These are phyloP conservation scores for Sturnira hondurensis DNA, from an alignment of 2,113 vertebrate species.

Conservation along the genomic window DNA sequence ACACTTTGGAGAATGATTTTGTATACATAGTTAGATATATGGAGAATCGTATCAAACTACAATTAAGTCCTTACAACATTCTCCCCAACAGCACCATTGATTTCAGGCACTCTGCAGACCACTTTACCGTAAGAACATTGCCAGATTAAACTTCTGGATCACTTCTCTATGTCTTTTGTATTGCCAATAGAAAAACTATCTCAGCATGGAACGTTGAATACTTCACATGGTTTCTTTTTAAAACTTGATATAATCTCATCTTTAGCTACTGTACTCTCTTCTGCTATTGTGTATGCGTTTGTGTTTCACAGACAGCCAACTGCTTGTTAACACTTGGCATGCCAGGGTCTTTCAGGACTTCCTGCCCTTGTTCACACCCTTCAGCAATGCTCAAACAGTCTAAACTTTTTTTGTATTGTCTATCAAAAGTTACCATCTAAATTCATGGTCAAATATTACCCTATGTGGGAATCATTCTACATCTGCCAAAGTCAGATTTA, in stretches of 20 bases:
- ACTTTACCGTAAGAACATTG: not conserved
- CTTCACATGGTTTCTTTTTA: not conserved
- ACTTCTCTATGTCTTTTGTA: not conserved
- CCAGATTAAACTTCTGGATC: not conserved
- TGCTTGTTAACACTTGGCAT: not conserved
- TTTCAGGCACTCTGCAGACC: not conserved
- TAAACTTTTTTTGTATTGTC: not conserved
- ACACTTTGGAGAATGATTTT: not conserved
- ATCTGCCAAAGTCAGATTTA: not conserved
- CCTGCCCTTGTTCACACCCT: not conserved
- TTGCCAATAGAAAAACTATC: not conserved
- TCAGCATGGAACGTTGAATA: not conserved
- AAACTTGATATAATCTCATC: not conserved
- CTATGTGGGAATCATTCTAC: not conserved
- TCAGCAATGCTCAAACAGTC: not conserved
- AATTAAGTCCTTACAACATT: not conserved
- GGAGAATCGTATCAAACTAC: not conserved
- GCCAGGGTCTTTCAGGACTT: fast-evolving
- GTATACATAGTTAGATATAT: not conserved
- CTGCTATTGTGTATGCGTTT: not conserved
- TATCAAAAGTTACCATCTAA: not conserved
- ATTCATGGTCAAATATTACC: not conserved
- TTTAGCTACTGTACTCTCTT: not conserved
- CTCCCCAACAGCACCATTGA: not conserved
- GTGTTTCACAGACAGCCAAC: not conserved